Base-by-base conservation (phyloP, 2,888 invertebrate genomes). In the Anagyrus pseudococci region DNA sequence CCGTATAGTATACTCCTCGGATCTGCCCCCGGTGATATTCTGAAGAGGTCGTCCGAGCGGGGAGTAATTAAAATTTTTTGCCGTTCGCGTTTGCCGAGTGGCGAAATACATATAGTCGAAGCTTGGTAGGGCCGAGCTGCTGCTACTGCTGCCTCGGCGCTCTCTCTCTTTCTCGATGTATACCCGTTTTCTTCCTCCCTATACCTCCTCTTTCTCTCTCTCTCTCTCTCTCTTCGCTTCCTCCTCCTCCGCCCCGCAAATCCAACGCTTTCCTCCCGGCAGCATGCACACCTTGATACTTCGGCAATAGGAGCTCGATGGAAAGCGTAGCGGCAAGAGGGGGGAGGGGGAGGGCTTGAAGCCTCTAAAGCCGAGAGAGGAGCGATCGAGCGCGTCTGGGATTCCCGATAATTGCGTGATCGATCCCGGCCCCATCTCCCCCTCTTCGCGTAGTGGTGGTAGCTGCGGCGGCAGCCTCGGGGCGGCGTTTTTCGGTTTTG, bases 11-110 rank as follows among this genome's bases (percentile, higher is more conserved):
- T n/a, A n/a, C n/a, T n/a, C n/a, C n/a, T n/a, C n/a, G n/a, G n/a
- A n/a, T n/a, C n/a, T n/a, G n/a, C n/a, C n/a, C n/a, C n/a, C n/a
- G n/a, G n/a, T n/a, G n/a, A n/a, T n/a, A n/a, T 43, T 7, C 17
- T 15, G 50, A 53, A 49, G 52, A 59, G 52, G 46, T 58, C 59
- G 58, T 44, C 50, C 52, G 17, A 17, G 56, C 56, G 43, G 52
- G n/a, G 33, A 52, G 53, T 59, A 59, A 59, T 59, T 59, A 59
- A 59, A 59, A 59, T 59, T 53, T 59, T 59, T 37, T 59, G 57
- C 57, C 57, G 29, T 29, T 46, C 59, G 33, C 52, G 17, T 47
- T 26, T 23, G 25, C 49, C 37, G 46, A 53, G 59, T 43, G 52
- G 46, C 25, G 17, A 53, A 53, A 19, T 29, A 48, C 43, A 54